phyloP scores from a whole-genome alignment of 2,113 vertebrate genomes.

The Mormyrus iriodes region DNA sequence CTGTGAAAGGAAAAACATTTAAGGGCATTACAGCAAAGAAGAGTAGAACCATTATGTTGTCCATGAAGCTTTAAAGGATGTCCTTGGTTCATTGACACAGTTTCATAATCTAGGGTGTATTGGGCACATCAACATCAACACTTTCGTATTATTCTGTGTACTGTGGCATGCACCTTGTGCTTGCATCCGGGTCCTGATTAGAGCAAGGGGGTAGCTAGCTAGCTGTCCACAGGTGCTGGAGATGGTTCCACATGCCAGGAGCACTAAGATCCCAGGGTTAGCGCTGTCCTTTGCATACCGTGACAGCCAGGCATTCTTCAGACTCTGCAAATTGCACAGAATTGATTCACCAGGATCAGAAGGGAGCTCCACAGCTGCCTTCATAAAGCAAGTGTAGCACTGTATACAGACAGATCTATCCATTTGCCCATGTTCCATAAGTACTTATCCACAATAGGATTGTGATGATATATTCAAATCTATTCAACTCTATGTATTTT shows the following conservation, averaged over 20 bases:
- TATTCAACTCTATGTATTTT: neutral
- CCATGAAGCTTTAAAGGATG: neutral
- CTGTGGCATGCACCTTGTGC: constrained; percentile 74
- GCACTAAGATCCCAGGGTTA: constrained; percentile 82
- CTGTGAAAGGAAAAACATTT: neutral
- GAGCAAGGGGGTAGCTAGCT: constrained; percentile 87
- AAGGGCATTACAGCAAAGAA: neutral
- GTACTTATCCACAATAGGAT: too few relatives aligned
- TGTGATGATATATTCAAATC: neutral
- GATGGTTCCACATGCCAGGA: constrained; percentile 81
- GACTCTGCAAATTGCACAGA: constrained; percentile 59
- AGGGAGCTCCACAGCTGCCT: neutral
- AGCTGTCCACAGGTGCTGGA: constrained; percentile 96
- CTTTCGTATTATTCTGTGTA: neutral
- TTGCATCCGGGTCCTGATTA: constrained; percentile 94
- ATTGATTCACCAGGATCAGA: neutral
- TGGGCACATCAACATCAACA: neutral
- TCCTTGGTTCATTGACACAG: neutral
- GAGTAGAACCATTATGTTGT: too few relatives aligned
- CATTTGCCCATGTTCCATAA: neutral
- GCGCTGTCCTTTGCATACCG: constrained; percentile 80
- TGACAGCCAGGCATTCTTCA: constrained; percentile 87
- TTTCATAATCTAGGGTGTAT: neutral
- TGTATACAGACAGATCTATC: neutral
- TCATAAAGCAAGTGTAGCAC: neutral